Evolutionary conservation across 1,140 invertebrate species (phyloP).

Genomic region (Himalopsyche phryganea): DNA sequence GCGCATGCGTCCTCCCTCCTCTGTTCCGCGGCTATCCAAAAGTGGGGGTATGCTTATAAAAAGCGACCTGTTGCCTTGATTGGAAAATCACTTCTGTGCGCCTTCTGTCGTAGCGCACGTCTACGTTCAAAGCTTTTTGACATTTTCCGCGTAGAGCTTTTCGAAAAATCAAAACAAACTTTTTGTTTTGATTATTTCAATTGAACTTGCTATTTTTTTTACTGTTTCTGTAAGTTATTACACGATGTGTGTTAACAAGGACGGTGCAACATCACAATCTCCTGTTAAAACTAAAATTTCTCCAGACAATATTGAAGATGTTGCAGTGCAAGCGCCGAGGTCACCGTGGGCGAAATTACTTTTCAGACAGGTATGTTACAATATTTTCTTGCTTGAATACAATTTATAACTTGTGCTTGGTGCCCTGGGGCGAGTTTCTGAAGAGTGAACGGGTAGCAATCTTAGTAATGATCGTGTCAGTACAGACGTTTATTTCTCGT

Average conservation of each 20-base stretch:
- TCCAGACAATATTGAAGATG: conserved; percentile 12
- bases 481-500: too few species aligned
- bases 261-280: conserved; percentile 42
- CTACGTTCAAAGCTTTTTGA: too few species aligned
- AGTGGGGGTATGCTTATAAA: conserved; percentile 40
- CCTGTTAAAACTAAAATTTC: background rate
- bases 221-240: conserved; percentile 6
- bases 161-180: conserved; percentile 36
- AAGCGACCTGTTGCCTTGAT: conserved; percentile 42
- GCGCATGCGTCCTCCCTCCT: conserved; percentile 38
- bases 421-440: background rate
- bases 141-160: conserved; percentile 39
- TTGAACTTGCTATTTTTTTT: too few species aligned
- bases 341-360: conserved; percentile 51
- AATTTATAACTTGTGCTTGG: too few species aligned
- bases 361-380: conserved; percentile 43
- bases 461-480: too few species aligned
- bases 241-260: conserved; percentile 49
- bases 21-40: conserved; percentile 7
- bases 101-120: conserved; percentile 37
- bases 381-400: background rate
- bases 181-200: conserved; percentile 39
- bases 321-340: conserved; percentile 39
- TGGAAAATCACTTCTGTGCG: conserved; percentile 42
- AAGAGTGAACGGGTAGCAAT: too few species aligned